Conservation (phyloP, 2,797 vertebrate genomes). For the Cyprinodon diabolis region DNA sequence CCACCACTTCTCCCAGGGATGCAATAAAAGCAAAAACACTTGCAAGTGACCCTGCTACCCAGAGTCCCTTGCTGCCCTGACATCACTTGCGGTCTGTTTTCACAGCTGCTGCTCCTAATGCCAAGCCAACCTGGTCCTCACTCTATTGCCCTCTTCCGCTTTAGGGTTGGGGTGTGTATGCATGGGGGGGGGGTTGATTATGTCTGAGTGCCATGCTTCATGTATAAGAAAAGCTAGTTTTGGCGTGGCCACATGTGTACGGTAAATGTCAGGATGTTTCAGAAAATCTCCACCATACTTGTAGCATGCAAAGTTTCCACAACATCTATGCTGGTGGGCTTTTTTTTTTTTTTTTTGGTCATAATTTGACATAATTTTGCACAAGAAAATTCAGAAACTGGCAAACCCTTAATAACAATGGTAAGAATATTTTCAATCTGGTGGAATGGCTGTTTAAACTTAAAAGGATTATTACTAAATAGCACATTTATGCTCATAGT, state of each 20-base stretch:
- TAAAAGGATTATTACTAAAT: no score
- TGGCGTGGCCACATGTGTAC: conserved; percentile 19
- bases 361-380: not conserved
- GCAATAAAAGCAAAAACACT: conserved; percentile 56
- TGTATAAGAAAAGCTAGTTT: conserved; percentile 46
- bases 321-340: not conserved
- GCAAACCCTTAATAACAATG: no score
- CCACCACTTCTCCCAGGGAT: conserved; percentile 19
- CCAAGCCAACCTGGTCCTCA: conserved; percentile 54
- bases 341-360: not conserved
- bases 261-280: conserved; percentile 7
- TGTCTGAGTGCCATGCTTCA: conserved; percentile 49
- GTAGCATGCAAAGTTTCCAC: not conserved
- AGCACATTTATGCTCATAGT: no score
- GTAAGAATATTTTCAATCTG: no score
- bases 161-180: conserved; percentile 25
- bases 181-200: conserved; percentile 45
- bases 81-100: conserved; percentile 78
- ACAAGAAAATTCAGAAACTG: not conserved
- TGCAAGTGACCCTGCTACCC: conserved; percentile 71
- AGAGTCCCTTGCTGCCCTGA: conserved; percentile 73
- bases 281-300: not conserved
- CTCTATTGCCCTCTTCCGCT: conserved; percentile 43
- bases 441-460: no score
- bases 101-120: conserved; percentile 70